Evolutionary conservation across 2,797 vertebrate species (phyloP).

Genomic region (Coranthus polyacanthus): DNA sequence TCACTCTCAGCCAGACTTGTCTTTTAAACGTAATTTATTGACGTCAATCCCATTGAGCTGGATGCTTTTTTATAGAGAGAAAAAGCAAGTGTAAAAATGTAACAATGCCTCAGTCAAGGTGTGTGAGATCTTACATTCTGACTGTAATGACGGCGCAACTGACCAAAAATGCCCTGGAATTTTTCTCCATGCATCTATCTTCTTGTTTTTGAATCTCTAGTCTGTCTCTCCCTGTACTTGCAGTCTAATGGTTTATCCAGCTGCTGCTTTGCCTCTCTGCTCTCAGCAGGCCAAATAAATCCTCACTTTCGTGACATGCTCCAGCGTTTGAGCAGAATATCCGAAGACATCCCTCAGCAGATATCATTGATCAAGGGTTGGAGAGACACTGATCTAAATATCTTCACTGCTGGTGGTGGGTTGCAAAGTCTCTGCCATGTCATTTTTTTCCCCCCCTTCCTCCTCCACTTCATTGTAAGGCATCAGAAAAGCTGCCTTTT

Average conservation of each 20-base stretch:
- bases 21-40: no score
- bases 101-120: no score
- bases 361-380: constrained; percentile 58
- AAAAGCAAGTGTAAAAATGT: background rate
- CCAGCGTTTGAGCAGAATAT: constrained; percentile 42
- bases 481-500: constrained; percentile 20
- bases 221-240: constrained; percentile 8
- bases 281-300: constrained; percentile 49
- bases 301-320: constrained; percentile 39
- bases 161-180: background rate
- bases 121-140: no score
- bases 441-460: background rate
- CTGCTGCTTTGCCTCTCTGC: constrained; percentile 22
- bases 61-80: background rate
- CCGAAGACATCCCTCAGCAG: constrained; percentile 52
- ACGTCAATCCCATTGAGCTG: constrained; percentile 3
- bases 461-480: constrained; percentile 6
- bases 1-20: background rate
- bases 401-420: constrained; percentile 45
- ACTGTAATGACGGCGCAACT: background rate
- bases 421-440: constrained; percentile 25
- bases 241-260: constrained; percentile 38
- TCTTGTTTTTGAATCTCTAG: background rate
- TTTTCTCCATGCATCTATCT: background rate
- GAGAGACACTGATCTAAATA: constrained; percentile 63